phyloP scores from a whole-genome alignment of 1,140 invertebrate species.

The Trichogramma pretiosum region DNA sequence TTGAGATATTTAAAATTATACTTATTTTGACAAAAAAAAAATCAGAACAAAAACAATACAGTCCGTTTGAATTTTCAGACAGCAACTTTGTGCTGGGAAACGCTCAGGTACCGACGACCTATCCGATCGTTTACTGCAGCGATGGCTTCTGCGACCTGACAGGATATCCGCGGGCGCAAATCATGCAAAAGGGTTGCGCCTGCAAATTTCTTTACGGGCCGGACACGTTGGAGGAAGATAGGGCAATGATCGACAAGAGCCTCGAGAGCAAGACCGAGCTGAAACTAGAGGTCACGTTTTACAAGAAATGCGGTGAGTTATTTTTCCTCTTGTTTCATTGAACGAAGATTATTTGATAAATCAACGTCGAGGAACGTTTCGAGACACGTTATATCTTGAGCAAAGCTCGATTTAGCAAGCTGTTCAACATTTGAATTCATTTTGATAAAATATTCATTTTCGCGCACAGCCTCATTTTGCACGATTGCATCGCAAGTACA shows the following conservation, averaged over 20 bases:
- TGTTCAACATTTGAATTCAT: no score
- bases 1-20: no score
- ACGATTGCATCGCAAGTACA: no score
- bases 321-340: no score
- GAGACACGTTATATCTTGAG: no score
- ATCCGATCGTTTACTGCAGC: conserved; percentile 95
- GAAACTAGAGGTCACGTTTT: conserved; percentile 88
- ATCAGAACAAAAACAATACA: no score
- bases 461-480: no score
- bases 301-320: conserved; percentile 84
- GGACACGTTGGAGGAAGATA: conserved; percentile 83
- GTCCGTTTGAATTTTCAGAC: conserved; percentile 55
- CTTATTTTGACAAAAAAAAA: no score
- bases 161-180: conserved; percentile 85
- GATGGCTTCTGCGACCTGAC: conserved; percentile 97
- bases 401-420: no score
- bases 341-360: no score
- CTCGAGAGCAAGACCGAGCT: conserved; percentile 83
- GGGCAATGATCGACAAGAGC: conserved; percentile 78
- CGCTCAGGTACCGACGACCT: conserved; percentile 78
- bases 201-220: conserved; percentile 92
- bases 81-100: conserved; percentile 97
- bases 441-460: no score
- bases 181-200: conserved; percentile 93
- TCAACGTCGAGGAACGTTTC: no score